Evolutionary conservation across 2,888 invertebrate species (phyloP).

Genomic region (Meta bourneti): DNA sequence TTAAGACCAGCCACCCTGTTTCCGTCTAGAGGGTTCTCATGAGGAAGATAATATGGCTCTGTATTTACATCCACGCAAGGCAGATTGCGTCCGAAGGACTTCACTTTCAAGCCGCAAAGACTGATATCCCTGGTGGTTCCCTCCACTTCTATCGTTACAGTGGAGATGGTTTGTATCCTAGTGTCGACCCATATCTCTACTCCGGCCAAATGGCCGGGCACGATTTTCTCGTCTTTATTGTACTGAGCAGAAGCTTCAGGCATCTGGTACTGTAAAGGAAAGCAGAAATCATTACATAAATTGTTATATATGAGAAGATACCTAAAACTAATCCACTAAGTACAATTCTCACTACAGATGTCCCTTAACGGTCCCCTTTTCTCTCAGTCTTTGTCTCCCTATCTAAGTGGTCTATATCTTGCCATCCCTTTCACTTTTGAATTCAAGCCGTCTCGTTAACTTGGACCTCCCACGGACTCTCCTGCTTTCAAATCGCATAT

Average conservation of each 20-base stretch:
- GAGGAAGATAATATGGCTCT: constrained; percentile 74
- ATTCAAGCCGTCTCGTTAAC: no score
- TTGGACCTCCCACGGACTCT: no score
- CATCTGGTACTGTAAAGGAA: constrained; percentile 37
- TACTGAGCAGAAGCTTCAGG: constrained; percentile 48
- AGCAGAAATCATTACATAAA: not conserved
- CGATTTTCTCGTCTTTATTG: constrained; percentile 42
- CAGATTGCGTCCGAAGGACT: constrained; percentile 77
- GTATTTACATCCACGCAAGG: constrained; percentile 76
- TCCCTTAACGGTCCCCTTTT: no score
- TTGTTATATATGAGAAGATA: no score
- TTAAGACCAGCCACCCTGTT: constrained; percentile 75
- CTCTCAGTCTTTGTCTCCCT: no score
- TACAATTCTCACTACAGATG: no score
- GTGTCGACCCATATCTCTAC: constrained; percentile 75
- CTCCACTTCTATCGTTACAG: constrained; percentile 74
- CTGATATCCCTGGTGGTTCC: constrained; percentile 72
- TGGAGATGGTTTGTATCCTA: constrained; percentile 76
- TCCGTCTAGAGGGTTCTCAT: constrained; percentile 73
- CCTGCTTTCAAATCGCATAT: no score
- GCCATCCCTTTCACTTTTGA: no score
- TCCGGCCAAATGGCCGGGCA: constrained; percentile 76
- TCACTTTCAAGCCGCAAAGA: constrained; percentile 77
- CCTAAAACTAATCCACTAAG: no score
- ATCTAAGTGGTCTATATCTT: no score